A percentile compares a stretch with the other conserved stretches of the same genome.
phyloP scores from a whole-genome alignment of 2,113 vertebrate species.

The Corapipo altera region DNA sequence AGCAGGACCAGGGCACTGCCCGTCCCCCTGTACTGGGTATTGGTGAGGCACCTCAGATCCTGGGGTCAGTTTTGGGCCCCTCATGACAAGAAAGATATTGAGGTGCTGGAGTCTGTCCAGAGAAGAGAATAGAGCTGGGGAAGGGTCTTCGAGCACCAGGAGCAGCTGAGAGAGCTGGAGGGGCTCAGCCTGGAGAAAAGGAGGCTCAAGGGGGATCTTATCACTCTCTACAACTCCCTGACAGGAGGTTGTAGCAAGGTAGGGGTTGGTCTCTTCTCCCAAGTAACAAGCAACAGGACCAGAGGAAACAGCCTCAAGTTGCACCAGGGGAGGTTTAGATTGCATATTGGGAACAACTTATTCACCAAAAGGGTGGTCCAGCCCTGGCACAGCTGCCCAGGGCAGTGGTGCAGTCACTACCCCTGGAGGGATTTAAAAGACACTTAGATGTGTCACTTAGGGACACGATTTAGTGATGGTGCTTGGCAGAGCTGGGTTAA shows the following conservation, averaged over 20 bases:
- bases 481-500: background rate
- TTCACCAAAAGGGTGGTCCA: background rate
- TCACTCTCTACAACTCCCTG: background rate
- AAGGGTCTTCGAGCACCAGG: background rate
- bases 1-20: background rate
- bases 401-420: background rate
- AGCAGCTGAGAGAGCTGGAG: rapidly evolving
- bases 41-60: rapidly evolving
- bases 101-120: rapidly evolving
- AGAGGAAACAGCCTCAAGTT: background rate
- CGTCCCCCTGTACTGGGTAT: rapidly evolving
- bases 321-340: background rate
- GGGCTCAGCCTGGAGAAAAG: background rate
- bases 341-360: background rate
- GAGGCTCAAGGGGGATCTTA: background rate
- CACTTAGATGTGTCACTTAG: rapidly evolving
- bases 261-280: background rate
- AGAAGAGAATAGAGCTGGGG: rapidly evolving
- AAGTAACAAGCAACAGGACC: rapidly evolving
- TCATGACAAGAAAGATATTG: background rate
- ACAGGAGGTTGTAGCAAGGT: background rate
- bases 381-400: background rate
- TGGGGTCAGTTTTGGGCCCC: background rate
- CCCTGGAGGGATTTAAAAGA: background rate
- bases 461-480: background rate